phyloP scores from a whole-genome alignment of 2,113 vertebrate species.

The Axis porcinus region DNA sequence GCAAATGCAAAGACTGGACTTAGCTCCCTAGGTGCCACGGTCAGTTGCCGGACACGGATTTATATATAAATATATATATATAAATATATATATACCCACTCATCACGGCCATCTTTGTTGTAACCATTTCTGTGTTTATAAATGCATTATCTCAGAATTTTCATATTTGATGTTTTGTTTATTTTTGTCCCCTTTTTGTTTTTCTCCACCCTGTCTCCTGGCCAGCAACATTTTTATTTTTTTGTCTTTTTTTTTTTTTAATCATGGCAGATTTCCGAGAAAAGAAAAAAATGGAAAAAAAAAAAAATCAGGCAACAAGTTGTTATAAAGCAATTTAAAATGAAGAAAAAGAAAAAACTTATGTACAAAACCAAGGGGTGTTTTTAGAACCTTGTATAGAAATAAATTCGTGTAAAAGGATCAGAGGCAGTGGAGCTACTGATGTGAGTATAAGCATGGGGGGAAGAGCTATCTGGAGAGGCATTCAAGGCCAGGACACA shows the following conservation, averaged over 20 bases:
- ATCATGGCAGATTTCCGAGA: slow-evolving; percentile 77
- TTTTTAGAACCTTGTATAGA: slow-evolving; percentile 83
- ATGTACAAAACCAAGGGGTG: slow-evolving; percentile 73
- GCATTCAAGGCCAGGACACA: not conserved
- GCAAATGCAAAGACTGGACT: slow-evolving; percentile 78
- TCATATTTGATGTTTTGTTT: slow-evolving; percentile 81
- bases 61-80: slow-evolving; percentile 83
- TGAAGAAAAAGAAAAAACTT: slow-evolving; percentile 67
- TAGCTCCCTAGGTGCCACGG: slow-evolving; percentile 79
- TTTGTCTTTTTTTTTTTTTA: slow-evolving; percentile 59
- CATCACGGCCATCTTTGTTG: slow-evolving; percentile 84
- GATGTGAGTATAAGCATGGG: slow-evolving; percentile 59
- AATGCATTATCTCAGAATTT: slow-evolving; percentile 86
- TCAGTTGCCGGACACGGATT: slow-evolving; percentile 71
- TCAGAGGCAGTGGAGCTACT: slow-evolving; percentile 74
- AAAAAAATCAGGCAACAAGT: slow-evolving; percentile 74
- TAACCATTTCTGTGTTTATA: slow-evolving; percentile 89
- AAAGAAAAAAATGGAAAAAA: slow-evolving; percentile 71
- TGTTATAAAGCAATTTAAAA: slow-evolving; percentile 78
- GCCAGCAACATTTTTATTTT: slow-evolving; percentile 80
- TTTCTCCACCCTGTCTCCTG: slow-evolving; percentile 55
- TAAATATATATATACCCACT: slow-evolving; percentile 80
- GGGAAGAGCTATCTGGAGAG: slow-evolving; percentile 3
- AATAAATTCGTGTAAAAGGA: slow-evolving; percentile 86
- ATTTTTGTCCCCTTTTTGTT: slow-evolving; percentile 49